Evolutionary conservation across 2,888 invertebrate species (phyloP).

Genomic region (Ophion costatus): DNA sequence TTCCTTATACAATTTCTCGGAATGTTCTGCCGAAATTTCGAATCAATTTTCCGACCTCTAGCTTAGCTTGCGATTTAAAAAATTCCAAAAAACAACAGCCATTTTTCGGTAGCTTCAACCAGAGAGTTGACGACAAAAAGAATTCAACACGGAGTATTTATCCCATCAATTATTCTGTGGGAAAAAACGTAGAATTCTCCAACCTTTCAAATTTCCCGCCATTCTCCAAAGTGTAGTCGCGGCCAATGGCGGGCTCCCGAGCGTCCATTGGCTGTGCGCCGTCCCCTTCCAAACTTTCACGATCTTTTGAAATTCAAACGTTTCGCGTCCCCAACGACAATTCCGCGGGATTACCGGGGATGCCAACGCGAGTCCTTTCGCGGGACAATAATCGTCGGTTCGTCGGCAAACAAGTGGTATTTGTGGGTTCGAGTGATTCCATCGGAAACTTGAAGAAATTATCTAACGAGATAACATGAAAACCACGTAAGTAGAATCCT

Average conservation of each 20-base stretch:
- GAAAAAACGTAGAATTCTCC: neutral
- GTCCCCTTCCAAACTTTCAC: neutral
- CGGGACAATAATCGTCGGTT: constrained; percentile 7
- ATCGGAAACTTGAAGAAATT: neutral
- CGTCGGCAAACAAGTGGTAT: constrained; percentile 13
- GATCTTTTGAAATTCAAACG: constrained; percentile 50
- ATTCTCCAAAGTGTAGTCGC: neutral
- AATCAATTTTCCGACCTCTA: neutral
- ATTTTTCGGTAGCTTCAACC: too few species aligned
- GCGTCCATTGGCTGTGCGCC: constrained; percentile 11
- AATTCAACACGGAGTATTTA: too few species aligned
- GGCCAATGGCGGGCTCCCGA: neutral
- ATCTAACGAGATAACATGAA: constrained; percentile 46
- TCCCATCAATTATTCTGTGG: neutral
- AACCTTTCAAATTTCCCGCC: constrained; percentile 28
- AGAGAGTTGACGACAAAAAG: too few species aligned
- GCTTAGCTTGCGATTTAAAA: neutral
- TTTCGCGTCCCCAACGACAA: constrained; percentile 60
- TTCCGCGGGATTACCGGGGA: constrained; percentile 21
- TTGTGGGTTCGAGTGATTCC: neutral
- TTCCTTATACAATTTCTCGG: neutral
- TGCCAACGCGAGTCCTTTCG: constrained; percentile 22
- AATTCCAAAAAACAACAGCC: neutral
- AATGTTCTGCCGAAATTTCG: neutral
- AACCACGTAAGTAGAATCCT: constrained; percentile 54